Conservation (phyloP, 1,140 invertebrate genomes). For the Drosophila mojavensis region DNA sequence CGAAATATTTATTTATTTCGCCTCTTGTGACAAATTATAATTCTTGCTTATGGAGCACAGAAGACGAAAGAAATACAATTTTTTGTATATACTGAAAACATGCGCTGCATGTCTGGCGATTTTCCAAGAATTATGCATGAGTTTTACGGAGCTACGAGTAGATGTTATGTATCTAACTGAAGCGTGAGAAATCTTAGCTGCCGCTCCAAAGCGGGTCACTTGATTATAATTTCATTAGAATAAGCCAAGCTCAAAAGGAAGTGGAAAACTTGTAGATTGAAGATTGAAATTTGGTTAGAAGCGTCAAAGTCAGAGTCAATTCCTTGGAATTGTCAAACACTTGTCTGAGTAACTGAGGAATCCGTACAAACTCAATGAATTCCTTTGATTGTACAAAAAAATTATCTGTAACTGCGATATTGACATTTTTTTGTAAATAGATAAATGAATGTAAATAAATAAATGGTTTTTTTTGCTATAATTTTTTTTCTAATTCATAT, state of each 20-base stretch:
- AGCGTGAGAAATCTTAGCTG: slow-evolving; percentile 46
- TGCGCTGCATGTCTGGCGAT: slow-evolving; percentile 30
- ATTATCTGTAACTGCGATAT: too few species aligned
- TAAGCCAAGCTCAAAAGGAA: not conserved
- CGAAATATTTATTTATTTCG: slow-evolving; percentile 13
- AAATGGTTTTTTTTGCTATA: too few species aligned
- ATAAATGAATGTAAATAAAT: too few species aligned
- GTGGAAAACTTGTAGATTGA: not conserved
- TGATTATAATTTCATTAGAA: slow-evolving; percentile 40
- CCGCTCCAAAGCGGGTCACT: slow-evolving; percentile 38
- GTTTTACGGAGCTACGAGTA: not conserved
- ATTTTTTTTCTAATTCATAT: too few species aligned
- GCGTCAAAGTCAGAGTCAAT: too few species aligned
- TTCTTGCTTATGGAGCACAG: slow-evolving; percentile 24
- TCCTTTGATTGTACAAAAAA: too few species aligned
- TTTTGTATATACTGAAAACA: slow-evolving; percentile 9
- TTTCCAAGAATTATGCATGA: slow-evolving; percentile 37
- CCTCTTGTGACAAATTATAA: slow-evolving; percentile 18
- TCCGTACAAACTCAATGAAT: too few species aligned
- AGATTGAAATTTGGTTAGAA: too few species aligned
- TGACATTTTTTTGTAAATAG: too few species aligned
- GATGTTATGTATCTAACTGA: slow-evolving; percentile 16
- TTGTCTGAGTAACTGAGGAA: too few species aligned
- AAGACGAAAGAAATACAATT: not conserved
- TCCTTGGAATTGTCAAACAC: too few species aligned